Conservation (phyloP, 2,113 vertebrate genomes). For the Chrysochloris asiatica region DNA sequence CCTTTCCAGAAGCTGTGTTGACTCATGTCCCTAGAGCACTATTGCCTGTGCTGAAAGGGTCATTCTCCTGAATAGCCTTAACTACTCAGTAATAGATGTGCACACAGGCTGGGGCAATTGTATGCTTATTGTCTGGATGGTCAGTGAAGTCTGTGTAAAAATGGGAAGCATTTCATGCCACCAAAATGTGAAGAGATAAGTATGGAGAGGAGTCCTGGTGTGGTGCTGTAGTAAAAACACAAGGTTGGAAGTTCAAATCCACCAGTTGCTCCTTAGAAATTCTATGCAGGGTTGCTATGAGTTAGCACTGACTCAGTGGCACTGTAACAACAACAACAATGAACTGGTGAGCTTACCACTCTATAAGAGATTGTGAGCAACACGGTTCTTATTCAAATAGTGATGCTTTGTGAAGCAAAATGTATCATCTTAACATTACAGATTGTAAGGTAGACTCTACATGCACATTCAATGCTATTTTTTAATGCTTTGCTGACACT, state of each 20-base stretch:
- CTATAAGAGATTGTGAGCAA: neutral
- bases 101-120: neutral
- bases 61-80: neutral
- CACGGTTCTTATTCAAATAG: neutral
- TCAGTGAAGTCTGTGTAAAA: neutral
- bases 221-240: too few species aligned
- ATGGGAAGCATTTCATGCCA: neutral
- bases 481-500: constrained; percentile 17
- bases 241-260: too few species aligned
- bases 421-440: neutral
- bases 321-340: too few species aligned
- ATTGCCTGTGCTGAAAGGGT: constrained; percentile 21
- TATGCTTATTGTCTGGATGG: neutral
- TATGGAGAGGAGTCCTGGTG: neutral
- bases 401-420: constrained; percentile 49
- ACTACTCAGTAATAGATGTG: constrained; percentile 35
- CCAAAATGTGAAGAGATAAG: neutral
- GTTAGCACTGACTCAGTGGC: too few species aligned
- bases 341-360: too few species aligned
- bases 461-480: neutral
- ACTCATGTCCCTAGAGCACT: neutral
- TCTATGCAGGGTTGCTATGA: too few species aligned
- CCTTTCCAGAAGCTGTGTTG: constrained; percentile 34
- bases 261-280: too few species aligned
- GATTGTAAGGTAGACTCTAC: neutral